Evolutionary conservation across 2,113 vertebrate genomes (phyloP).

Genomic region (Percopsis transmontana): DNA sequence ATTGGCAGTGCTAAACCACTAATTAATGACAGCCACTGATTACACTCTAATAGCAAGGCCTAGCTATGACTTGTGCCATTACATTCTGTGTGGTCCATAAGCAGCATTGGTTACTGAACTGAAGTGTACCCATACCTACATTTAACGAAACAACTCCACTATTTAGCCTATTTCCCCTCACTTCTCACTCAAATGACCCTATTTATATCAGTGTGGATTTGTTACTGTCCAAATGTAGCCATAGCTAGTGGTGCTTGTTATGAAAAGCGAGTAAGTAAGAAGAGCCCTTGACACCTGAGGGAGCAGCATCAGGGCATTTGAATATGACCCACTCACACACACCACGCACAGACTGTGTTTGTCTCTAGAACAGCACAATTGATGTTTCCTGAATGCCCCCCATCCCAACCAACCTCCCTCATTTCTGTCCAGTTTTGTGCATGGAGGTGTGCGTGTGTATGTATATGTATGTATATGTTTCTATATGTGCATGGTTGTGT

Average conservation of each 20-base stretch:
- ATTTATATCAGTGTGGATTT: conserved; percentile 45
- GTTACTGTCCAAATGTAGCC: conserved; percentile 41
- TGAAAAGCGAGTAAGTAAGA: conserved; percentile 45
- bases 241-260: conserved; percentile 43
- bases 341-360: conserved; percentile 23
- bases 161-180: conserved; percentile 13
- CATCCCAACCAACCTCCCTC: not conserved
- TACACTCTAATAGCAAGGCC: too few relatives aligned
- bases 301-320: too few relatives aligned
- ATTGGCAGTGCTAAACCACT: too few relatives aligned
- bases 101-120: too few relatives aligned
- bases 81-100: too few relatives aligned
- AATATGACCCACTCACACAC: not conserved
- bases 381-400: conserved; percentile 6
- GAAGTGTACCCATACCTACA: not conserved
- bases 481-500: not conserved
- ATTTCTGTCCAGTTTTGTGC: conserved; percentile 43
- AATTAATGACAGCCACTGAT: too few relatives aligned
- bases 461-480: too few relatives aligned
- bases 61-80: too few relatives aligned
- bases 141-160: not conserved
- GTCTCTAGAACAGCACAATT: conserved; percentile 4
- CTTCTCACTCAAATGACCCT: conserved; percentile 41
- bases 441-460: conserved; percentile 43
- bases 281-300: not conserved